phyloP scores from a whole-genome alignment of 2,113 vertebrate species.

The Equus przewalskii region DNA sequence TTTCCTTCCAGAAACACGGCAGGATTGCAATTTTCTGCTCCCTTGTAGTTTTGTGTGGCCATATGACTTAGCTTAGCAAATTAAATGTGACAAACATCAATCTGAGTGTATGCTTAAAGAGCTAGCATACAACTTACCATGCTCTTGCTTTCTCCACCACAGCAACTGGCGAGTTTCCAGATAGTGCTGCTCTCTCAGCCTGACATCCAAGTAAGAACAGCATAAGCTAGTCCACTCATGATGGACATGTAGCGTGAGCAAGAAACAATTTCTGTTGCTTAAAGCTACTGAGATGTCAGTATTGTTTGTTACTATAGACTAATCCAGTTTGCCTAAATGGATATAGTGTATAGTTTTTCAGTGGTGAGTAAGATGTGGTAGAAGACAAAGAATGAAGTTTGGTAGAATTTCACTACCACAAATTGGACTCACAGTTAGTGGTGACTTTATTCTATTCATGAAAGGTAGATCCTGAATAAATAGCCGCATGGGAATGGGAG shows the following conservation, averaged over 20 bases:
- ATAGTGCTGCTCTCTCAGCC: neutral
- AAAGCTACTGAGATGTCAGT: neutral
- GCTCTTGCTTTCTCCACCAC: neutral
- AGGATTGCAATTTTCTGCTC: neutral
- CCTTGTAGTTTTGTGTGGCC: neutral
- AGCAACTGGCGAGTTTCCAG: neutral
- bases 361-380: neutral
- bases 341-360: neutral
- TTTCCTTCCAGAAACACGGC: neutral
- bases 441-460: constrained; percentile 13
- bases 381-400: neutral
- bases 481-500: neutral
- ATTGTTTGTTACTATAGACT: neutral
- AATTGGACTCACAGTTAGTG: neutral
- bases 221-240: neutral
- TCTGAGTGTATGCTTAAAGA: neutral
- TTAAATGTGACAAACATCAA: neutral
- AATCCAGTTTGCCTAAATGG: neutral
- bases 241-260: neutral
- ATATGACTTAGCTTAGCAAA: neutral
- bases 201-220: neutral
- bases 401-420: neutral
- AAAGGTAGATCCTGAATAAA: neutral
- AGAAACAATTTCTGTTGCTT: neutral
- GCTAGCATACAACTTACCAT: neutral